Conservation (phyloP, 2,888 invertebrate genomes). For the Eupeodes luniger region DNA sequence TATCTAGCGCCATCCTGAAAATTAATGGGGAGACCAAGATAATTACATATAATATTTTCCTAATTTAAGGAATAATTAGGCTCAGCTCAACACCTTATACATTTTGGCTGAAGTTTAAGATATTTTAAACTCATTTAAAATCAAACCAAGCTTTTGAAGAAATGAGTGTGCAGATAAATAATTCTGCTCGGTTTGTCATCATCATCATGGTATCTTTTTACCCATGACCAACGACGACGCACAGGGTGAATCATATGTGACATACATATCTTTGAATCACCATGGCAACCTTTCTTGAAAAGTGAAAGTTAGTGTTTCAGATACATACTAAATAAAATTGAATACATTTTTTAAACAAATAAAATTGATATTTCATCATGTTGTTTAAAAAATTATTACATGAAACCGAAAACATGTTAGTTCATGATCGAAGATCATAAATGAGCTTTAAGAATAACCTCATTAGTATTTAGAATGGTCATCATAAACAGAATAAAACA, state of each 20-base stretch:
- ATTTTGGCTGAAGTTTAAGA: no score
- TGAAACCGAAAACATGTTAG: background rate
- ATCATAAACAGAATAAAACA: background rate
- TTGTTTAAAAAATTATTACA: background rate
- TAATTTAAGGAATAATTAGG: no score
- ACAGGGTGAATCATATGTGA: constrained; percentile 1
- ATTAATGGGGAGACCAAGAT: no score
- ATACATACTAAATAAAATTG: constrained; percentile 1
- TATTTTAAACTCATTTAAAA: no score
- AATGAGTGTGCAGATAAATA: background rate
- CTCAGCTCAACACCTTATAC: no score
- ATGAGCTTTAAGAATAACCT: background rate
- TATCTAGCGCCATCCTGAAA: no score
- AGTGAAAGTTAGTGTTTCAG: constrained; percentile 35
- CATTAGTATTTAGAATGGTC: background rate
- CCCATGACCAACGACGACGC: background rate
- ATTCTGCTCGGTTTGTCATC: background rate
- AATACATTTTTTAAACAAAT: background rate
- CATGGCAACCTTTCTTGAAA: background rate
- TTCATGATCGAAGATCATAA: background rate
- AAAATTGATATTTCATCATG: constrained; percentile 7
- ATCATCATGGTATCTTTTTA: background rate
- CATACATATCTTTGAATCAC: background rate
- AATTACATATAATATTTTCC: no score
- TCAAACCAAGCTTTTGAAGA: background rate